Evolutionary conservation across 1,140 invertebrate species (phyloP), one percentile per base, ranked within the genome.

Genomic region (Druon quercuslanigerum): DNA sequence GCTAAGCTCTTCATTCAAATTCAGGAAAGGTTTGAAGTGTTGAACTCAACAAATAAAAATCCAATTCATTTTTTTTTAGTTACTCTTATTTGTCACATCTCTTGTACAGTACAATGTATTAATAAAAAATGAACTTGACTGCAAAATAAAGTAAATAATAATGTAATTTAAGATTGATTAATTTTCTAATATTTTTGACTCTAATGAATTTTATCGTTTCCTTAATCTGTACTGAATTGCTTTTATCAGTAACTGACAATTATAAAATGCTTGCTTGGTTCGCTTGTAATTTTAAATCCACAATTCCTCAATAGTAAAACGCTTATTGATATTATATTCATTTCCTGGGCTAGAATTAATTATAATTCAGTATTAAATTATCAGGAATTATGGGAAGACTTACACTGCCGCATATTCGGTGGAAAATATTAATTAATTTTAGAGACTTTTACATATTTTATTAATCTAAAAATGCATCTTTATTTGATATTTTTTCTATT

Each of bases 191-290:
- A 52, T 16, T 16, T 52, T 16, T 51, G 16, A 9, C n/a, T 17
- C 3, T 17, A 17, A 7, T 11, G 8, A 19, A 54, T 17, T 11
- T 54, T 0, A 40, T 0, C 20, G 25, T 66, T 66, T 40, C 33
- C 60, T 46, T 46, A n/a, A 66, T 66, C n/a, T 66, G 25, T 17
- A 3, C 52, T 16, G n/a, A 54, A 19, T 54, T 54, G 17, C n/a
- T 54, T 17, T 46, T 11, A 54, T n/a, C 52, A 7, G 9, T 17
- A 25, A n/a, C 20, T 33, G 25, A 7, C 20, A 60, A 60, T 14
- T 16, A n/a, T n/a, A 40, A 66, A 66, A 66, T 40, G 60, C 60
- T 66, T 66, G 60, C 33, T 66, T 66, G n/a, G n/a, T 66, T 33
- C 16, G 60, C 25, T 66, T 66, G 20, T 1, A 13, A 25, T 40